Evolutionary conservation across 2,888 invertebrate species (phyloP), one percentile per base, ranked within the genome.

Genomic region (Subacronicta megacephala): DNA sequence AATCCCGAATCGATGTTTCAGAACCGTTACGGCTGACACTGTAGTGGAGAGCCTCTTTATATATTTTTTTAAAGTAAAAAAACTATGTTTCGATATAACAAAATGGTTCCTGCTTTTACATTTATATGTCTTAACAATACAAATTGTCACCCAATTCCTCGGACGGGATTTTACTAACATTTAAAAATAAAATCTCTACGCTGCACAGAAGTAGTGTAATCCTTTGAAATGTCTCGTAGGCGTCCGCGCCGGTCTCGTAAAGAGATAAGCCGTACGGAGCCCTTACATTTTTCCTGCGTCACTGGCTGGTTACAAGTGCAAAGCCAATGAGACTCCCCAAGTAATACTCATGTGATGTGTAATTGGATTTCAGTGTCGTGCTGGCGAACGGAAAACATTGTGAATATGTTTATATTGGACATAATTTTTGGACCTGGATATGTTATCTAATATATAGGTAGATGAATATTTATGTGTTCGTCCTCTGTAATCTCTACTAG

Each of bases 211-310:
- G 70, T 64, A 73, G 69, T 66, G 54, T 75, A 74, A 72, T 72
- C 67, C 67, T 78, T 68, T 69, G 66, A 78, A 75, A 78, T 67
- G 73, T 74, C 69, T 59, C 58, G 68, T 69, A 72, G 73, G 72
- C 65, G 80, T 72, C 71, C 75, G 18, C 42, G 58, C 16, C 59
- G 45, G 58, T 75, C 71, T 71, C 76, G 80, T 79, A 77, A 78
- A 81, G 72, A 82, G 85, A 83, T 86, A 84, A 86, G 81, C 77
- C 66, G 52, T 58, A 51, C 60, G 49, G 72, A 81, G 77, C 73
- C 65, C 70, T 51, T 73, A 77, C 76, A 80, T 78, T 74, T 77
- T 77, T 75, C 77, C 70, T 77, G 55, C 72, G 66, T 58, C 52
- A 55, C 55, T 53, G 72, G 44, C 59, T 54, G 72, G 44, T 57